Evolutionary conservation across 2,888 invertebrate genomes (phyloP), one percentile per base, ranked within the genome.

Genomic region (Clunio marinus): DNA sequence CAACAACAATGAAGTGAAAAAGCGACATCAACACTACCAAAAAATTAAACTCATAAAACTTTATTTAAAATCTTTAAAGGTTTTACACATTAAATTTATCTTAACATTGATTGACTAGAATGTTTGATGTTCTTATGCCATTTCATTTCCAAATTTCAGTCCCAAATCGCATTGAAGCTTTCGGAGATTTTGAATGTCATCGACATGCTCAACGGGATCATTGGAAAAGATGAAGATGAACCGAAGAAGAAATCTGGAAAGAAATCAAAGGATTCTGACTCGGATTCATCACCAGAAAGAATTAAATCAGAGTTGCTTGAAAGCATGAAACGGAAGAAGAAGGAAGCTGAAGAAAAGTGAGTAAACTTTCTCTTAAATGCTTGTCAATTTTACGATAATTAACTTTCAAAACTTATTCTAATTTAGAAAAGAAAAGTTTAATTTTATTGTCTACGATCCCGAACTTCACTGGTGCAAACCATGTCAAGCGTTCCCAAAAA

Each of bases 381-480:
- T 17, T 60, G 17, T 69, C 37, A 60, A 59, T 46, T 57, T 3
- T 1, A 55, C 60, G 13, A 2, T 27, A 20, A 57, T 27, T n/a
- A 25, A 22, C 27, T 25, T n/a, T 57, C 57, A 5, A n/a, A n/a
- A n/a, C n/a, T n/a, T n/a, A n/a, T 41, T 41, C 10, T n/a, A n/a
- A 4, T 45, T 24, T 51, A 10, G 8, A 20, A 69, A 70, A 0
- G 68, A 80, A 63, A 82, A 84, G 76, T 87, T 84, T 77, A 91
- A 91, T 83, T 89, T 88, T 75, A 86, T 90, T 66, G 89, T 91
- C 80, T 93, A 91, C 76, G 93, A 93, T 78, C 91, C 92, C 0
- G 92, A 92, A 80, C 87, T 91, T 83, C 92, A 93, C 76, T 93
- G 93, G 93, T 93, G 93, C 77, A 84, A 91, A 68, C 84, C 87